Evolutionary conservation across 2,797 vertebrate species (phyloP).

Genomic region (Platalea minor): DNA sequence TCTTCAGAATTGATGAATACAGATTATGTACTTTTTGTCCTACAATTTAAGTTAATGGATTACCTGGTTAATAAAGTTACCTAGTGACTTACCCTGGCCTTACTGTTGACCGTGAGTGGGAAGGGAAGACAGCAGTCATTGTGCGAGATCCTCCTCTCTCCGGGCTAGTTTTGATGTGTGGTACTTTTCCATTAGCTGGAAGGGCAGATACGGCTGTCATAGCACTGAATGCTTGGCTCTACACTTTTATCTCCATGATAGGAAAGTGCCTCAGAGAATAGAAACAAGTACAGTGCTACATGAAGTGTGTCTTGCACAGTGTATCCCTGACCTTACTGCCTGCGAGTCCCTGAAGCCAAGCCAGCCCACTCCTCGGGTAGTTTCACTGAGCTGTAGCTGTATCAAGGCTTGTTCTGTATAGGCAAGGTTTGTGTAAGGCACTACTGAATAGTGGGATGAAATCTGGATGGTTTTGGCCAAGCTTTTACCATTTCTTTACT

Average conservation of each 20-base stretch:
- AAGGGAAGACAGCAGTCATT: not conserved
- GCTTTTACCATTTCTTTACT: not conserved
- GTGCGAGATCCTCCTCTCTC: not conserved
- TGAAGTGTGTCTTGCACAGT: not conserved
- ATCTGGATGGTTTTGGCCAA: not conserved
- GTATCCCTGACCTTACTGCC: not conserved
- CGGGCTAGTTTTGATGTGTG: not conserved
- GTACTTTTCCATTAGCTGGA: conserved; percentile 62
- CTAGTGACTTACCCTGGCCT: conserved; percentile 1
- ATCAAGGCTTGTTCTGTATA: not conserved
- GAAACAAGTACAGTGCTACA: not conserved
- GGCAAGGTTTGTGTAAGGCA: not conserved
- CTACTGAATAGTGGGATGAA: not conserved
- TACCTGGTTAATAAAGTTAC: conserved; percentile 33
- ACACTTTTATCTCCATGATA: conserved; percentile 28
- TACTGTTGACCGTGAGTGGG: not conserved
- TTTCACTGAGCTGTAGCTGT: not conserved
- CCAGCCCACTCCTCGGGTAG: not conserved
- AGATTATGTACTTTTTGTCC: not conserved
- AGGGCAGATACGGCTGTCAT: not conserved
- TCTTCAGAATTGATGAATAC: not conserved
- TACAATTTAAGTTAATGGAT: conserved; percentile 1
- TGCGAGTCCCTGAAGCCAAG: not conserved
- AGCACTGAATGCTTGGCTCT: not conserved
- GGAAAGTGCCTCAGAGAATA: conserved; percentile 22